These are phyloP conservation scores for Gymnarchus niloticus DNA, from an alignment of 2,113 vertebrate species.

Conservation along the genomic window DNA sequence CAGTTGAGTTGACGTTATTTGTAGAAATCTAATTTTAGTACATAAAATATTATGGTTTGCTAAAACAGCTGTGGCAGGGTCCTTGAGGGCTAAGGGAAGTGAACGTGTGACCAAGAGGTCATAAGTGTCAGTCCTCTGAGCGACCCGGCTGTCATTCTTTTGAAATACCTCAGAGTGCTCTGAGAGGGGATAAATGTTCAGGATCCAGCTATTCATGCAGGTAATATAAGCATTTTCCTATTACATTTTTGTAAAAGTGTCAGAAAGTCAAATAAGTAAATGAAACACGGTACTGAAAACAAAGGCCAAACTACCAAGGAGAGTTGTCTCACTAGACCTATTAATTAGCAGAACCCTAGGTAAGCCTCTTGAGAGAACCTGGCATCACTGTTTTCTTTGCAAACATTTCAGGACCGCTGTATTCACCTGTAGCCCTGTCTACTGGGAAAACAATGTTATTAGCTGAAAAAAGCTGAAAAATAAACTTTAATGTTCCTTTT, in stretches of 20 bases:
- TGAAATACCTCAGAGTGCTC: not conserved
- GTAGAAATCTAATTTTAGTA: not conserved
- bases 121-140: not conserved
- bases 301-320: not conserved
- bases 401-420: conserved; percentile 4
- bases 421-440: not conserved
- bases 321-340: not conserved
- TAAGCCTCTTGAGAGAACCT: not conserved
- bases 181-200: no score
- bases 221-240: not conserved
- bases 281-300: not conserved
- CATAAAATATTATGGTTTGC: not conserved
- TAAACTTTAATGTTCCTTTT: not conserved
- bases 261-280: not conserved
- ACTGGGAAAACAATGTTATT: not conserved
- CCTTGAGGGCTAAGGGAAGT: not conserved
- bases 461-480: not conserved
- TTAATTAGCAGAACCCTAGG: conserved; percentile 18
- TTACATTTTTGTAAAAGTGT: not conserved
- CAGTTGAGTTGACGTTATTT: not conserved
- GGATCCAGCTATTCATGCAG: not conserved
- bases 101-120: not conserved
- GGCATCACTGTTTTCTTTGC: not conserved
- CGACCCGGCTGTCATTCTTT: not conserved
- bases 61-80: not conserved